These are phyloP conservation scores for Fulica atra DNA, from an alignment of 2,113 vertebrate genomes.

Conservation along the genomic window DNA sequence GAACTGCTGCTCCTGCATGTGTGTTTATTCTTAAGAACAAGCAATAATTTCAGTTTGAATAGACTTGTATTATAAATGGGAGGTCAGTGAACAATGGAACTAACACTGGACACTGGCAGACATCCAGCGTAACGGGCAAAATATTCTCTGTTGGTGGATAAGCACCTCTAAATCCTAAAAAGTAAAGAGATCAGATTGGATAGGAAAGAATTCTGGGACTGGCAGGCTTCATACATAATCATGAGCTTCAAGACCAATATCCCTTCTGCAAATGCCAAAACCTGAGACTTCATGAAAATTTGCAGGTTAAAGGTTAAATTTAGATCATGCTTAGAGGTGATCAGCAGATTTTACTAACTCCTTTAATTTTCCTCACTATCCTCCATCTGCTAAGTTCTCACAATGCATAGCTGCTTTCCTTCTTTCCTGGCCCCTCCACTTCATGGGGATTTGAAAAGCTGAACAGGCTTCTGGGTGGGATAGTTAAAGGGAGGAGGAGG, in stretches of 20 bases:
- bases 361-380: background rate
- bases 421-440: background rate
- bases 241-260: background rate
- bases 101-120: background rate
- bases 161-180: background rate
- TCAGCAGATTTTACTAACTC: background rate
- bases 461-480: background rate
- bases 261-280: background rate
- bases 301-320: background rate
- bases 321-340: background rate
- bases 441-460: background rate
- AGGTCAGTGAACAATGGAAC: background rate
- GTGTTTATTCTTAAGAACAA: background rate
- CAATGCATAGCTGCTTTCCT: background rate
- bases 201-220: background rate
- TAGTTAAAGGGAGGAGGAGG: background rate
- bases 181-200: background rate
- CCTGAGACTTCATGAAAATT: background rate
- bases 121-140: background rate
- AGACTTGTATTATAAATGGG: accelerated
- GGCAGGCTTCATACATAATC: background rate
- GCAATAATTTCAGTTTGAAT: background rate
- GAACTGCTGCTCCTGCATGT: background rate
- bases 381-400: background rate
- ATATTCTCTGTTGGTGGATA: background rate